Percentiles rank a stretch among this genome's conserved stretches.
phyloP scores from a whole-genome alignment of 2,797 vertebrate species.

The Clarias platycephalus region DNA sequence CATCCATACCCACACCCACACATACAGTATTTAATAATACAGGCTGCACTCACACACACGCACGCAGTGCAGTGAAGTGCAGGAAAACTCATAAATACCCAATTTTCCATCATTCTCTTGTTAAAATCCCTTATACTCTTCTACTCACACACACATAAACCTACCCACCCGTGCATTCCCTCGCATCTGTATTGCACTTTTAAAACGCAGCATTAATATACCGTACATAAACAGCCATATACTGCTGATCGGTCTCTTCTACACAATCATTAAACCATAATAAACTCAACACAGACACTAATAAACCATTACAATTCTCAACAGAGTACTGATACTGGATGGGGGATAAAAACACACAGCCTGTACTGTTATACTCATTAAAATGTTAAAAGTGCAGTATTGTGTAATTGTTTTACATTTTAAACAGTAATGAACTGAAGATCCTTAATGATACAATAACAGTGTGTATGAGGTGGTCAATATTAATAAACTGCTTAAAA shows the following conservation, averaged over 20 bases:
- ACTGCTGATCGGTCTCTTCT: background rate
- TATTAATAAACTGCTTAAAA: background rate
- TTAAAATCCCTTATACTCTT: background rate
- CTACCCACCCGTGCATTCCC: background rate
- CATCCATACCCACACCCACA: background rate
- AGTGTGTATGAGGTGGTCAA: no score
- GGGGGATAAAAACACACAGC: no score
- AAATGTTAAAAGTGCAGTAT: background rate
- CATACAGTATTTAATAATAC: background rate
- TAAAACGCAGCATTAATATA: background rate
- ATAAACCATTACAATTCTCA: background rate
- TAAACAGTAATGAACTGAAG: no score
- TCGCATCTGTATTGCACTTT: background rate
- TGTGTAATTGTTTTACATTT: no score
- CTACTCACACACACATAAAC: slow-evolving; percentile 5
- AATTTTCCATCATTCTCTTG: background rate
- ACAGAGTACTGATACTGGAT: background rate
- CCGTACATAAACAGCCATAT: background rate
- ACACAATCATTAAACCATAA: background rate
- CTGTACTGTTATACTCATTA: background rate
- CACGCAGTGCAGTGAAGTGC: background rate
- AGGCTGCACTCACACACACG: slow-evolving; percentile 8
- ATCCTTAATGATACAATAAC: no score
- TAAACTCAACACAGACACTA: background rate
- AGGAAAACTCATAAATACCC: background rate